Evolutionary conservation across 37 sponge, comb jelly and placozoan species (phyloP).

Genomic region (Beroe forskalii): DNA sequence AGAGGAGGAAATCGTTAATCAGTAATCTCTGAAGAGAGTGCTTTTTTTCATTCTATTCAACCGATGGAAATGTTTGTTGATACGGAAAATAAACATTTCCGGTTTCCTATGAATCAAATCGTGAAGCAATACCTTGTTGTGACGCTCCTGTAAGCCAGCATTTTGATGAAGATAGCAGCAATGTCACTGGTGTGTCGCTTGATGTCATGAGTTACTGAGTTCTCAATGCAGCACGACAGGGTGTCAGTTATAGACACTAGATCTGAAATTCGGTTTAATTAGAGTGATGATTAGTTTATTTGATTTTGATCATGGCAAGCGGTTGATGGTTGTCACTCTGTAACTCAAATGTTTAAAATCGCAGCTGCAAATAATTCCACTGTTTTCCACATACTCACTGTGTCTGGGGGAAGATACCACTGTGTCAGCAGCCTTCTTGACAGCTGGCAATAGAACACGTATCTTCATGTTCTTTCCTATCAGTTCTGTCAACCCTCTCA

Average conservation of each 20-base stretch:
- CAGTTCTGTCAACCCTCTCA: not conserved
- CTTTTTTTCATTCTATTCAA: too few relatives aligned
- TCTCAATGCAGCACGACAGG: not conserved
- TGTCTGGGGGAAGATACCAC: not conserved
- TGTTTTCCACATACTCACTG: too few relatives aligned
- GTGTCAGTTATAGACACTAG: constrained; percentile 9
- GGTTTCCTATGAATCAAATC: too few relatives aligned
- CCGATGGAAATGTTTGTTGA: too few relatives aligned
- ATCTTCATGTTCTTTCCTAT: not conserved
- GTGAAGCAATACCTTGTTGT: constrained; percentile 39
- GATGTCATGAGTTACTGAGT: not conserved
- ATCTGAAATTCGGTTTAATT: constrained; percentile 25
- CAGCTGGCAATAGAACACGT: constrained; percentile 1
- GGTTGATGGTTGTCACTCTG: too few relatives aligned
- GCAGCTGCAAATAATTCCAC: too few relatives aligned
- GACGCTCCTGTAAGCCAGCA: not conserved
- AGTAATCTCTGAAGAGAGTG: too few relatives aligned
- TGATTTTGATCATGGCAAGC: too few relatives aligned
- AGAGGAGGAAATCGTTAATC: not conserved
- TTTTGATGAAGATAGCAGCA: not conserved
- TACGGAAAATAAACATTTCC: too few relatives aligned
- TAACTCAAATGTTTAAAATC: too few relatives aligned
- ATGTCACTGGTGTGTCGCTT: not conserved
- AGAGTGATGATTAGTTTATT: too few relatives aligned
- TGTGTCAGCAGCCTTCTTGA: not conserved